Conservation (phyloP, 23 tunicate genomes). For the Corella eumyota region DNA sequence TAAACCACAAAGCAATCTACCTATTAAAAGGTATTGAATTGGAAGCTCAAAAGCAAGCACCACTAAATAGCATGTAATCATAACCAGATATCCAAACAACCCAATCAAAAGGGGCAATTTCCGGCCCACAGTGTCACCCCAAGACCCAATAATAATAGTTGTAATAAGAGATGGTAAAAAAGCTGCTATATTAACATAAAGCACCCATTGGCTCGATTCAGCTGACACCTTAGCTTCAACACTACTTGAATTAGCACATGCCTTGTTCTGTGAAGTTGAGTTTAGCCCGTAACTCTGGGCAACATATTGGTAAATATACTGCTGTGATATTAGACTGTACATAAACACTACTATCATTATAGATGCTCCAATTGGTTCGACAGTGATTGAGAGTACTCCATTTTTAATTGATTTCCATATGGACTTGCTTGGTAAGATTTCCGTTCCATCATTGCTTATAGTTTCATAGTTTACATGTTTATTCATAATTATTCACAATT, state of each 20-base stretch:
- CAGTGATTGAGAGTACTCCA: too few species aligned
- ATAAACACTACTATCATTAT: conserved; percentile 16
- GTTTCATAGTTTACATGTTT: too few species aligned
- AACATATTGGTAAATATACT: conserved; percentile 26
- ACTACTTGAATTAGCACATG: too few species aligned
- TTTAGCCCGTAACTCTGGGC: conserved; percentile 26
- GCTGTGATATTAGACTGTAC: conserved; percentile 38
- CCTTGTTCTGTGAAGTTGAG: too few species aligned
- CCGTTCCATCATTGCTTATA: too few species aligned
- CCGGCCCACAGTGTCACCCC: conserved; percentile 81
- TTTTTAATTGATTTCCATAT: too few species aligned
- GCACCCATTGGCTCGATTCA: conserved; percentile 40
- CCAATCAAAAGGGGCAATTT: conserved; percentile 22
- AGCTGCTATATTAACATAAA: conserved; percentile 50
- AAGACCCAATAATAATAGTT: conserved; percentile 28
- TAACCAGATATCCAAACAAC: conserved; percentile 30
- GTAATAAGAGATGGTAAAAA: conserved; percentile 38
- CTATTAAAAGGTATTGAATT: conserved; percentile 21
- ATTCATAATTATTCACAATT: too few species aligned
- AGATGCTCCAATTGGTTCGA: conserved; percentile 38
- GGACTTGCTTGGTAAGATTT: too few species aligned
- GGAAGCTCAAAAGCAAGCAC: conserved; percentile 23
- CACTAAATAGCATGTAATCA: conserved; percentile 17
- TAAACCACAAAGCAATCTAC: conserved; percentile 37
- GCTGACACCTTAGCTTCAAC: conserved; percentile 26